Base-by-base conservation (phyloP, 2,888 invertebrate genomes). In the Eupithecia exiguata region DNA sequence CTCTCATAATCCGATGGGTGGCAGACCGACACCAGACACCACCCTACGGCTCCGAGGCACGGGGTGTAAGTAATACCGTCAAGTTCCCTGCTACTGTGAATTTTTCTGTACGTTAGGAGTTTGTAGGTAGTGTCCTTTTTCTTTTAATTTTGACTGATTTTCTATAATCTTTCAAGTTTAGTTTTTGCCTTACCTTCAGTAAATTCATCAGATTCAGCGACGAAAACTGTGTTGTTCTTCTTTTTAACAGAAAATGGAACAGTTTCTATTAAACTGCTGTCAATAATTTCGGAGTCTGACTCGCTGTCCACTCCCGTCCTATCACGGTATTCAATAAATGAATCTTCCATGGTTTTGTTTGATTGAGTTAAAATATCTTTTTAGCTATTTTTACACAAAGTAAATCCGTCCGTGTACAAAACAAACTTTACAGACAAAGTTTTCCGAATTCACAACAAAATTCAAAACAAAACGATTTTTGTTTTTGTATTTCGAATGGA, bases 131-230 rank as follows among this genome's bases (percentile, higher is more conserved):
- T 9, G 49, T 46, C 18, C 18, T 46, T 46, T 43, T 43, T 43
- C 1, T 46, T 6, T n/a, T n/a, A n/a, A n/a, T n/a, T 30, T 30
- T 30, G 30, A 3, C 30, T 30, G 30, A 30, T 30, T 4, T 30
- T n/a, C n/a, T n/a, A n/a, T n/a, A n/a, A n/a, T n/a, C n/a, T n/a
- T n/a, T n/a, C n/a, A n/a, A n/a, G n/a, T n/a, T 30, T 30, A 30
- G 4, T 3, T 35, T n/a, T 18, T 46, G 6, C 5, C 70, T 73
- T 75, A 92, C 93, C 91, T 74, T 88, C 88, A 68, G 88, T 71
- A 70, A 89, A 91, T 78, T 92, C 92, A 36, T 93, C 93, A 61
- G 93, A 92, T 84, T 93, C 94, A 14, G 93, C 88, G n/a, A 93
- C 87, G 74, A 88, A 92, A 65, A 89, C 88, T 5, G 92, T 93